Percentiles rank a stretch among this genome's conserved stretches.
Evolutionary conservation across 2,888 invertebrate species (phyloP).

Genomic region (Agelastica alni): DNA sequence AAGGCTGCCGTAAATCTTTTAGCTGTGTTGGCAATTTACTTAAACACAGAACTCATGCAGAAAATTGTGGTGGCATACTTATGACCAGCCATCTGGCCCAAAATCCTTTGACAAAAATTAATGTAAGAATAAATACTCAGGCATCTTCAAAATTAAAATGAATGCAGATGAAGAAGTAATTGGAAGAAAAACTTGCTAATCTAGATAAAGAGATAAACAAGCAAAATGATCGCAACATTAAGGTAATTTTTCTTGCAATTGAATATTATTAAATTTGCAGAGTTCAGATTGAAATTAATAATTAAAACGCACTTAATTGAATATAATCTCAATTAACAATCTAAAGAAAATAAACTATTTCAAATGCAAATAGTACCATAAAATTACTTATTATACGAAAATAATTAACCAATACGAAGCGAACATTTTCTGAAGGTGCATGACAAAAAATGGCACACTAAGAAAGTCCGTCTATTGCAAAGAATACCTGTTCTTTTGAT

Average conservation of each 20-base stretch:
- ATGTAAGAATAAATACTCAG: slow-evolving; percentile 49
- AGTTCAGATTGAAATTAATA: too few relatives aligned
- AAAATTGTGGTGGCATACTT: slow-evolving; percentile 55
- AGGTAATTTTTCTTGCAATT: neutral
- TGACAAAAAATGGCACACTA: too few relatives aligned
- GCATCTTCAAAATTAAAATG: slow-evolving; percentile 43
- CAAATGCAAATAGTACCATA: too few relatives aligned
- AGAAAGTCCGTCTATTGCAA: too few relatives aligned
- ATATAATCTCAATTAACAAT: too few relatives aligned
- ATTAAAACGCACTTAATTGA: too few relatives aligned
- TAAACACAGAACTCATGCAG: slow-evolving; percentile 58
- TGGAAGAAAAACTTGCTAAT: slow-evolving; percentile 35
- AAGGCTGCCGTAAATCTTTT: slow-evolving; percentile 57
- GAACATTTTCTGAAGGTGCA: too few relatives aligned
- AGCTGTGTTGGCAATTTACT: slow-evolving; percentile 59
- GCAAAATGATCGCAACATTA: slow-evolving; percentile 14
- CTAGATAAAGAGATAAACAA: slow-evolving; percentile 27
- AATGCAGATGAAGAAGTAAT: slow-evolving; percentile 35
- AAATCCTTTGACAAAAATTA: slow-evolving; percentile 47
- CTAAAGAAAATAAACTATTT: too few relatives aligned
- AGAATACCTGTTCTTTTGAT: too few relatives aligned
- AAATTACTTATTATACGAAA: too few relatives aligned
- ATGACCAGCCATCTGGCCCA: slow-evolving; percentile 47
- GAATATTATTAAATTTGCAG: too few relatives aligned
- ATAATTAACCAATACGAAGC: too few relatives aligned